Conservation (phyloP, 2,797 vertebrate species). For the Taenioides sp. region DNA sequence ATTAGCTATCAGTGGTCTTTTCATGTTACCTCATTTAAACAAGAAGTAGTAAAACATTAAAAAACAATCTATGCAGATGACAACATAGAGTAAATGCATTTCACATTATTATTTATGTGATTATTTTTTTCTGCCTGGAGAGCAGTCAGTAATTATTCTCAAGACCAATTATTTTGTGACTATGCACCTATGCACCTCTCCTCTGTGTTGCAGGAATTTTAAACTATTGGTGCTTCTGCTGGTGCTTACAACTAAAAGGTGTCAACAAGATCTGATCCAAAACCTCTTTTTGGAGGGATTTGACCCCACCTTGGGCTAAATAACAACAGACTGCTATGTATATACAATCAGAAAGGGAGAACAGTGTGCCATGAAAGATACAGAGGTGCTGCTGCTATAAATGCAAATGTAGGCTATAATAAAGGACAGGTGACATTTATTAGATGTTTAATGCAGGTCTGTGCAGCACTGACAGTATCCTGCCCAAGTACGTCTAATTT, state of each 20-base stretch:
- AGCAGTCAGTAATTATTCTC: constrained; percentile 53
- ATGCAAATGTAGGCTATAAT: constrained; percentile 39
- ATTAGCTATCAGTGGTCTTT: constrained; percentile 47
- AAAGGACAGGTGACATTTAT: constrained; percentile 41
- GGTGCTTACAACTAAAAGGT: constrained; percentile 76
- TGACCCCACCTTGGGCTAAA: constrained; percentile 43
- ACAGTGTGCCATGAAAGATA: constrained; percentile 44
- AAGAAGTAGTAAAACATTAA: constrained; percentile 50
- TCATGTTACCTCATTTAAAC: constrained; percentile 72
- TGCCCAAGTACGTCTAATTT: constrained; percentile 39
- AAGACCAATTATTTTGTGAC: constrained; percentile 50
- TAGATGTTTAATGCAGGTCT: constrained; percentile 56
- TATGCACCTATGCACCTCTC: constrained; percentile 81
- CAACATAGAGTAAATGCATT: constrained; percentile 53
- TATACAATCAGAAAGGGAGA: constrained; percentile 49
- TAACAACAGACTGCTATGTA: constrained; percentile 62
- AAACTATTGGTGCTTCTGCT: constrained; percentile 79
- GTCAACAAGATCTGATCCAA: constrained; percentile 62
- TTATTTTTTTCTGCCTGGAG: constrained; percentile 67
- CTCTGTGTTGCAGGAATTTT: constrained; percentile 72
- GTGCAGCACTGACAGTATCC: constrained; percentile 44
- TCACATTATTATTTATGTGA: constrained; percentile 66
- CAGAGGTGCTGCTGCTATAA: constrained; percentile 42
- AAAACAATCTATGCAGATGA: constrained; percentile 74
- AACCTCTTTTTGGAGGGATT: constrained; percentile 59